phyloP scores from a whole-genome alignment of 64 coral and sea anemone genomes.

The Orbicella faveolata region DNA sequence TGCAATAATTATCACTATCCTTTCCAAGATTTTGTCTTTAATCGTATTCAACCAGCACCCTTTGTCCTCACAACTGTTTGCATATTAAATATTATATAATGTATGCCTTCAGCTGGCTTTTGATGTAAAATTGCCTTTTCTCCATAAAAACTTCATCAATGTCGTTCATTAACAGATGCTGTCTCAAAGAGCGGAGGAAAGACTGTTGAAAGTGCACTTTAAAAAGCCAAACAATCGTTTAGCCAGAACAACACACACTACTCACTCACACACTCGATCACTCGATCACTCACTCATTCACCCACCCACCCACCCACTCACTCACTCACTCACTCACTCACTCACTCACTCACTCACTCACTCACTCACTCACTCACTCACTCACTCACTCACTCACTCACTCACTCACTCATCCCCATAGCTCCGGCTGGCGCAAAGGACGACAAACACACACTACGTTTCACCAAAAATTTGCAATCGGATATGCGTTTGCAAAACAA shows the following conservation, averaged over 20 bases:
- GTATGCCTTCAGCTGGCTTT: background rate
- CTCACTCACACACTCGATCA: too few relatives aligned
- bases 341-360: too few relatives aligned
- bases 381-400: too few relatives aligned
- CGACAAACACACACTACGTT: too few relatives aligned
- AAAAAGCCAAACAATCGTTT: background rate
- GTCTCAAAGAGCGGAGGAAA: background rate
- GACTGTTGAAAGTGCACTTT: background rate
- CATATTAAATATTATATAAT: conserved; percentile 15
- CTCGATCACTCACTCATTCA: too few relatives aligned
- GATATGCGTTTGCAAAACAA: too few relatives aligned
- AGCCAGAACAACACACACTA: background rate
- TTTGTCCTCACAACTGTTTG: background rate
- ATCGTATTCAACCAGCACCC: background rate
- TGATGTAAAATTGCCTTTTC: background rate
- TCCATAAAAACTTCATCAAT: conserved; percentile 6
- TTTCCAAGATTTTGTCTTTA: background rate
- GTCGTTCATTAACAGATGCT: conserved; percentile 7
- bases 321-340: too few relatives aligned
- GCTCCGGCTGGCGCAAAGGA: too few relatives aligned
- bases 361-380: too few relatives aligned
- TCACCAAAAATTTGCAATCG: too few relatives aligned
- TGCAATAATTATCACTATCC: background rate
- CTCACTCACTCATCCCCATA: too few relatives aligned
- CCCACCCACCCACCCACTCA: too few relatives aligned